These are phyloP conservation scores for Pagetopsis macropterus DNA, from an alignment of 2,797 vertebrate genomes.

Conservation along the genomic window DNA sequence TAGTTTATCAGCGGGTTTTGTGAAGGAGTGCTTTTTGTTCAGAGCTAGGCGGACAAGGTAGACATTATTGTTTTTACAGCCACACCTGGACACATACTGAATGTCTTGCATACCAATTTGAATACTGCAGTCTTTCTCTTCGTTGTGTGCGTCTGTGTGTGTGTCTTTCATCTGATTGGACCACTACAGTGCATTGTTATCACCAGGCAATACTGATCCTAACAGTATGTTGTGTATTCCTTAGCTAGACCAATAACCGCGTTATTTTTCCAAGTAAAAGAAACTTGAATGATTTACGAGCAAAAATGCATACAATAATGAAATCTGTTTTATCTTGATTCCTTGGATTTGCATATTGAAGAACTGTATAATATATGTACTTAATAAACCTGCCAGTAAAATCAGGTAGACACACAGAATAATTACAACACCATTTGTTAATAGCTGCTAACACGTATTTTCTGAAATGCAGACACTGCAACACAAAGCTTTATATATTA, in stretches of 20 bases:
- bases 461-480: background rate
- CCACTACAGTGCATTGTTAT: conserved; percentile 1
- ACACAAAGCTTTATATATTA: too few species aligned
- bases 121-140: conserved; percentile 1
- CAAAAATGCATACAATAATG: background rate
- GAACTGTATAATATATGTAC: background rate
- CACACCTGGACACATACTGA: conserved; percentile 46
- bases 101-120: conserved; percentile 2
- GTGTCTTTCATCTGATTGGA: conserved; percentile 7
- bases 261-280: background rate
- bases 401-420: too few species aligned
- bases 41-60: conserved; percentile 13
- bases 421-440: background rate
- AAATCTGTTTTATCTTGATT: background rate
- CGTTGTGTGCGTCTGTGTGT: background rate
- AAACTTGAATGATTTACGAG: background rate
- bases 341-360: background rate
- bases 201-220: background rate
- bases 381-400: background rate
- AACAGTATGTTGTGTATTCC: background rate
- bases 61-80: conserved; percentile 44
- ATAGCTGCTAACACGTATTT: background rate
- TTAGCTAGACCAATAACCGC: background rate
- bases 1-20: conserved; percentile 33
- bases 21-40: conserved; percentile 30